These are phyloP conservation scores for Zingel zingel DNA, from an alignment of 2,113 vertebrate genomes.

Conservation along the genomic window DNA sequence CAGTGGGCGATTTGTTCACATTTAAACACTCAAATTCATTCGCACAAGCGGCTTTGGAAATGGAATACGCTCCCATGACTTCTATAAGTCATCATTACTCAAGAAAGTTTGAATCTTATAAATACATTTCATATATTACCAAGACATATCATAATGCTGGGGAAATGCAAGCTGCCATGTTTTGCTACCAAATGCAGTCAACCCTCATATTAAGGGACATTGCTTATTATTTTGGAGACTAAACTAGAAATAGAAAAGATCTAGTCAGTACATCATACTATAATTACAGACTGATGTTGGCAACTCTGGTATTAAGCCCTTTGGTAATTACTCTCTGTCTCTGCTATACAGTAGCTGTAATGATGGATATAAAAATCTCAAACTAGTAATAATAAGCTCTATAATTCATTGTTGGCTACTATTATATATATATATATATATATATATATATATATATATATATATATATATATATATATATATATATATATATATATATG, in stretches of 20 bases:
- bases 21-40: neutral
- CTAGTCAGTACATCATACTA: neutral
- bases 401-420: neutral
- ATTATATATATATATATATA: too few species aligned
- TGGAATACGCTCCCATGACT: neutral
- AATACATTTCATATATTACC: neutral
- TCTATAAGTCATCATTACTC: neutral
- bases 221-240: neutral
- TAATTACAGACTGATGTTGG: neutral
- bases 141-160: neutral
- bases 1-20: conserved; percentile 40
- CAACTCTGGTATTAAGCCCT: neutral
- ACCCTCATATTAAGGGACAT: too few species aligned
- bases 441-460: too few species aligned
- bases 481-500: too few species aligned
- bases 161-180: neutral
- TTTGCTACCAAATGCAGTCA: neutral
- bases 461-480: too few species aligned
- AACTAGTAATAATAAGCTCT: too few species aligned
- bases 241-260: neutral
- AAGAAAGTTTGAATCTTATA: neutral
- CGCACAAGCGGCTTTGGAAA: neutral
- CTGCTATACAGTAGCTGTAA: neutral
- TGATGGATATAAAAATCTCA: neutral
- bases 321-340: neutral